A percentile compares a stretch with the other conserved stretches of the same genome.
Evolutionary conservation across 2,113 vertebrate species (phyloP).

Genomic region (Campylomormyrus numenius): DNA sequence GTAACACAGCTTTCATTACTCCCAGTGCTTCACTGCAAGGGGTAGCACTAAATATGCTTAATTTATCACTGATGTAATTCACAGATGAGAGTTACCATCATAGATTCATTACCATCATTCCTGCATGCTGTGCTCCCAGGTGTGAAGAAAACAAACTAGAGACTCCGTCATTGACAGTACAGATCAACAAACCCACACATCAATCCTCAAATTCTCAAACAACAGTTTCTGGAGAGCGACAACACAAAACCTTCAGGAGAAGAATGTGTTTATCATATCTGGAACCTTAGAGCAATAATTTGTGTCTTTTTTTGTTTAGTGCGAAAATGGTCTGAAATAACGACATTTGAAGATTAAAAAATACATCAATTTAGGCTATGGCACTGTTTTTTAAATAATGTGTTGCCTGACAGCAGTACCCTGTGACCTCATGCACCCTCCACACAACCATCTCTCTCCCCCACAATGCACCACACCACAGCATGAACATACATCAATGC

Average conservation of each 20-base stretch:
- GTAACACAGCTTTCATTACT: not conserved
- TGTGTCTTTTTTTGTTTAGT: not conserved
- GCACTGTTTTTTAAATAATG: not conserved
- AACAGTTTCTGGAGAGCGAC: not conserved
- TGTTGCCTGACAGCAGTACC: not conserved
- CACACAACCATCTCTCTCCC: not conserved
- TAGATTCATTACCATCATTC: not conserved
- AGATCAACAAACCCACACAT: not conserved
- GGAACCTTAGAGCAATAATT: not conserved
- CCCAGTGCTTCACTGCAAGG: not conserved
- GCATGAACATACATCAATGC: not conserved
- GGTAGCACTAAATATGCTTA: not conserved
- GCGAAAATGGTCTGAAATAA: not conserved
- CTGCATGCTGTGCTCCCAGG: not conserved
- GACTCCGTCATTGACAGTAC: not conserved
- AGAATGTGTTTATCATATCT: not conserved
- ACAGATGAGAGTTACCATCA: conserved; percentile 5
- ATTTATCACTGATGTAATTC: conserved; percentile 5
- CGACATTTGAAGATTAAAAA: not conserved
- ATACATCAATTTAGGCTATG: not conserved
- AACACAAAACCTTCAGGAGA: not conserved
- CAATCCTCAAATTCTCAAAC: not conserved
- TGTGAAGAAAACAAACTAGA: conserved; percentile 12
- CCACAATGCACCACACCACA: conserved; percentile 1
- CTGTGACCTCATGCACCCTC: not conserved